Conservation (phyloP, 2,113 vertebrate genomes). For the Bubo scandiacus region DNA sequence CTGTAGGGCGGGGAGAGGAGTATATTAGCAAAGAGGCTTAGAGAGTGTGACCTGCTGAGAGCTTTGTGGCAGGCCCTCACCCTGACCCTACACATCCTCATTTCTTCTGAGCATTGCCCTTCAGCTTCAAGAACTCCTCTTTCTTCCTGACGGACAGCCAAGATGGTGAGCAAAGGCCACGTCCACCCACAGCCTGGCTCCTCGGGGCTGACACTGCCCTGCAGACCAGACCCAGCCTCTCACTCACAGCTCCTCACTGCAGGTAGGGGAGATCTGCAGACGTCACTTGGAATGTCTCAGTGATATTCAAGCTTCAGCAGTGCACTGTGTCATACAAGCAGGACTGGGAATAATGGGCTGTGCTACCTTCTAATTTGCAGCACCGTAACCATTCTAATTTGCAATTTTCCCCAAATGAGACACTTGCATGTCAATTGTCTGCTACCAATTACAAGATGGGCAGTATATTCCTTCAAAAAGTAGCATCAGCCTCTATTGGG, state of each 20-base stretch:
- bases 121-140: not conserved
- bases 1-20: not conserved
- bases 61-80: not conserved
- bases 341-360: not conserved
- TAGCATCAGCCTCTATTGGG: not conserved
- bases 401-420: conserved; percentile 21
- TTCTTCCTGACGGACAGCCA: not conserved
- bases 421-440: not conserved
- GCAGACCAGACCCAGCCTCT: not conserved
- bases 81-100: not conserved
- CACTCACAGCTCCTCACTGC: not conserved
- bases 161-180: not conserved
- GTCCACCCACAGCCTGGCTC: not conserved
- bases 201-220: not conserved
- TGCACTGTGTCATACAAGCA: not conserved
- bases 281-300: rapidly evolving
- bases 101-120: not conserved
- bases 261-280: not conserved
- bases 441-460: not conserved
- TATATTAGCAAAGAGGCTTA: not conserved
- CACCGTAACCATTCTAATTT: not conserved
- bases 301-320: not conserved
- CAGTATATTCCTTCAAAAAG: not conserved
- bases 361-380: not conserved
- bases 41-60: not conserved